Conservation (phyloP, 2,888 invertebrate genomes). For the Coenonympha glycerion region DNA sequence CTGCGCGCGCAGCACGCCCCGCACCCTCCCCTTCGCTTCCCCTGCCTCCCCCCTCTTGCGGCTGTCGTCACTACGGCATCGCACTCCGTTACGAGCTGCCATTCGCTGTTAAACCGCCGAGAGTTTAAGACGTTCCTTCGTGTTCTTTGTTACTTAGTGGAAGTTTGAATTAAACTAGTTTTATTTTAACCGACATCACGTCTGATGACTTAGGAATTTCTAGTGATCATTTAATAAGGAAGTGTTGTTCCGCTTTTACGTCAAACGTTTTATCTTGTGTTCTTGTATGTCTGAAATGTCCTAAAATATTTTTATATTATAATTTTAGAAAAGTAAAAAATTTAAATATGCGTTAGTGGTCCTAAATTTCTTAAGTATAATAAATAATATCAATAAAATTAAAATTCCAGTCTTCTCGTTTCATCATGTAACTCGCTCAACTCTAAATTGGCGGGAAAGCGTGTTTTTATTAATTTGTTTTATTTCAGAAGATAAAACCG, state of each 20-base stretch:
- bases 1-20: slow-evolving; percentile 67
- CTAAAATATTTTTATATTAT: slow-evolving; percentile 42
- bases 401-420: slow-evolving; percentile 30
- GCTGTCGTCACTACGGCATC: slow-evolving; percentile 43
- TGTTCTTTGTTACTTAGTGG: slow-evolving; percentile 37
- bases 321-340: slow-evolving; percentile 33
- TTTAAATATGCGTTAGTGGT: too few relatives aligned
- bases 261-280: slow-evolving; percentile 28
- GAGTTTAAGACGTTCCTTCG: slow-evolving; percentile 47
- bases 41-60: slow-evolving; percentile 41
- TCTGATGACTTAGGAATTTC: slow-evolving; percentile 6
- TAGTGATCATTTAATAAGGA: slow-evolving; percentile 16
- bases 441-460: slow-evolving; percentile 29
- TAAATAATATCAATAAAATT: not conserved
- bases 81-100: slow-evolving; percentile 54
- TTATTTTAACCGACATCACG: slow-evolving; percentile 32
- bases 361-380: not conserved
- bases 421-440: slow-evolving; percentile 47
- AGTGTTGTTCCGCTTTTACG: slow-evolving; percentile 15
- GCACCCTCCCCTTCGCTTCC: slow-evolving; percentile 33
- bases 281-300: slow-evolving; percentile 68
- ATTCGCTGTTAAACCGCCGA: slow-evolving; percentile 66
- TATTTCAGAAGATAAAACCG: slow-evolving; percentile 43
- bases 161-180: slow-evolving; percentile 44
- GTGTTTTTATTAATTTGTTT: slow-evolving; percentile 33